Base-by-base conservation (phyloP, 2,888 invertebrate species). In the Cinara cedri region DNA sequence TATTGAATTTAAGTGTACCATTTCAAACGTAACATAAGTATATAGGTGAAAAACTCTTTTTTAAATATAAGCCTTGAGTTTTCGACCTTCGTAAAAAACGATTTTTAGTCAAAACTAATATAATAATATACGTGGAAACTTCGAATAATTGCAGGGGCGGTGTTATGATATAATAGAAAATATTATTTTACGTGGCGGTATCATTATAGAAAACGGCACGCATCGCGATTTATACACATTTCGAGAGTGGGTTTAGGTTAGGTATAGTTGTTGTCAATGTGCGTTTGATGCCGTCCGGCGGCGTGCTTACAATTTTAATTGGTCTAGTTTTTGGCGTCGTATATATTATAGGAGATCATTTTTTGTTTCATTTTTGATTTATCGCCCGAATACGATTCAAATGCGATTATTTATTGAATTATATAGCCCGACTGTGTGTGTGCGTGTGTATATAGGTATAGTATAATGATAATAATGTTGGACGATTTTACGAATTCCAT, bases 181-280 rank as follows among this genome's bases (percentile, higher is more conserved):
- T 62, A 62, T 62, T 62, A 42, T 62, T 10, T 26, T 62, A 62
- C 34, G 34, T n/a, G n/a, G n/a, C n/a, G n/a, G n/a, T n/a, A 62
- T 34, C 34, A n/a, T 62, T 21, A 10, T n/a, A 42, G 3, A 46
- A 49, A 34, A 51, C 19, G 34, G 19, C 34, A 19, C 42, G 70
- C 34, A 13, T 13, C 34, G 9, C 9, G 14, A 70, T 19, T n/a
- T n/a, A 26, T 34, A 42, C 34, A 19, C 34, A 19, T 3, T 71
- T 71, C 21, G 55, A 57, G 55, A 44, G 34, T 34, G 6, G 3
- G 34, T 34, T 4, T 34, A 34, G 3, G 34, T 34, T 4, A 4
- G 6, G 34, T 34, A 34, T 4, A 34, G 34, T 34, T 6, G 71
- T 44, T 44, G 14, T 42, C 54, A 54, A 55, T 34, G n/a, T 34